Conservation (phyloP, 2,888 invertebrate species). For the Caenorhabditis sinica region DNA sequence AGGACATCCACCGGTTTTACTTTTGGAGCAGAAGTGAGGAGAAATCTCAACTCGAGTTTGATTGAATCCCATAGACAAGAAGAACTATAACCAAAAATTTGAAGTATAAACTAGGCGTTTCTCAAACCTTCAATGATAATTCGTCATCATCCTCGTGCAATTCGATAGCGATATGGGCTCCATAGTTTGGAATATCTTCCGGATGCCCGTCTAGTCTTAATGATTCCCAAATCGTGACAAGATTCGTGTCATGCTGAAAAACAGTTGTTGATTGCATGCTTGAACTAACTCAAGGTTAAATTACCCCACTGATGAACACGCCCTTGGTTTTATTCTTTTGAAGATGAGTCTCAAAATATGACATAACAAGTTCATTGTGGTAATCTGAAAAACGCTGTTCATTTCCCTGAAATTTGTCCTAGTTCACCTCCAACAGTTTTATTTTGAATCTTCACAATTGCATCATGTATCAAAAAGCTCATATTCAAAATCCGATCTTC, state of each 20-base stretch:
- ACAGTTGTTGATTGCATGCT: neutral
- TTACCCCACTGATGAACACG: constrained; percentile 68
- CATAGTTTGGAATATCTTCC: constrained; percentile 62
- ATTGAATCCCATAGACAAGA: constrained; percentile 59
- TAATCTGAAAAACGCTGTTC: constrained; percentile 59
- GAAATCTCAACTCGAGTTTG: constrained; percentile 35
- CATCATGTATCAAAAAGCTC: constrained; percentile 59
- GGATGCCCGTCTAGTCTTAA: constrained; percentile 44
- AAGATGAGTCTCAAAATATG: constrained; percentile 68
- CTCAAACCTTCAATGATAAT: constrained; percentile 49
- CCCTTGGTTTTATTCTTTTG: constrained; percentile 57
- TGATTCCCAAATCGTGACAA: constrained; percentile 65
- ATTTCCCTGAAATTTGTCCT: neutral
- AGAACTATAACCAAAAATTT: constrained; percentile 62
- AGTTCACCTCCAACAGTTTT: constrained; percentile 49
- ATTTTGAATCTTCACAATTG: constrained; percentile 61
- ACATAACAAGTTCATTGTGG: constrained; percentile 65
- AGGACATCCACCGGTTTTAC: constrained; percentile 36
- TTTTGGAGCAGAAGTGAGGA: constrained; percentile 48
- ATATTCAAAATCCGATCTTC: constrained; percentile 46
- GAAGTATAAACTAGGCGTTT: too few relatives aligned
- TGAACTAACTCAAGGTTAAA: neutral
- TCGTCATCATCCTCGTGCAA: constrained; percentile 59
- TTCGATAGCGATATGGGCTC: constrained; percentile 69
- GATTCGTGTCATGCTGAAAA: constrained; percentile 72